These are phyloP conservation scores for Lepus europaeus DNA, from an alignment of 2,113 vertebrate species.

Conservation along the genomic window DNA sequence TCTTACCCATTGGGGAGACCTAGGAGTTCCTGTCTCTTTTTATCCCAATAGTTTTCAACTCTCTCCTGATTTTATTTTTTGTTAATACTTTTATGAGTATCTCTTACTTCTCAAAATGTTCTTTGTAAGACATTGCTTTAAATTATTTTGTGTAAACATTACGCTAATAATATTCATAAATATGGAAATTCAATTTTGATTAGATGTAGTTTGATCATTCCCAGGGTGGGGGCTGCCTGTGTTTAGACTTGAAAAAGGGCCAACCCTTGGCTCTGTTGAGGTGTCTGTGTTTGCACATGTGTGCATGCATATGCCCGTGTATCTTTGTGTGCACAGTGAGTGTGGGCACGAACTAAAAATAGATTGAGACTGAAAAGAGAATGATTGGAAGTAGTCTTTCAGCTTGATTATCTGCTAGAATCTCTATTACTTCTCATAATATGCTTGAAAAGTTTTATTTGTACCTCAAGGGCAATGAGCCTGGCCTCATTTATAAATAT, in stretches of 20 bases:
- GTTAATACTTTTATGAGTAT: not conserved
- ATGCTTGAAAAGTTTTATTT: conserved; percentile 88
- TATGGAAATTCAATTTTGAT: conserved; percentile 50
- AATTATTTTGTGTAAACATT: conserved; percentile 29
- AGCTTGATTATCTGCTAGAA: conserved; percentile 83
- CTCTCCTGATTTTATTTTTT: not conserved
- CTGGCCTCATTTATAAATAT: conserved; percentile 86
- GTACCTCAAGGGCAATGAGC: conserved; percentile 83
- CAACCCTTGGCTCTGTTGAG: not conserved
- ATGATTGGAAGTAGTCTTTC: conserved; percentile 74
- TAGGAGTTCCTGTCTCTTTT: not conserved
- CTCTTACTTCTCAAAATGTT: not conserved
- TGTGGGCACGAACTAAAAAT: not conserved
- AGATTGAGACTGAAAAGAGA: conserved; percentile 61
- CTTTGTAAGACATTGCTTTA: not conserved
- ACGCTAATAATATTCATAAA: conserved; percentile 22
- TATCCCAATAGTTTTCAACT: not conserved
- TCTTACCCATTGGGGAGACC: no score
- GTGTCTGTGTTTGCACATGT: not conserved
- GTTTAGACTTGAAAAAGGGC: not conserved
- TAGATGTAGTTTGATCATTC: not conserved
- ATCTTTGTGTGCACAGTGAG: not conserved
- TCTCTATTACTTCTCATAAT: conserved; percentile 86
- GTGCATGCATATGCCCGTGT: no score
- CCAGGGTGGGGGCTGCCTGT: not conserved